Percentiles rank a stretch among this genome's conserved stretches.
Evolutionary conservation across 2,888 invertebrate genomes (phyloP).

Genomic region (Hydropsyche betteni): DNA sequence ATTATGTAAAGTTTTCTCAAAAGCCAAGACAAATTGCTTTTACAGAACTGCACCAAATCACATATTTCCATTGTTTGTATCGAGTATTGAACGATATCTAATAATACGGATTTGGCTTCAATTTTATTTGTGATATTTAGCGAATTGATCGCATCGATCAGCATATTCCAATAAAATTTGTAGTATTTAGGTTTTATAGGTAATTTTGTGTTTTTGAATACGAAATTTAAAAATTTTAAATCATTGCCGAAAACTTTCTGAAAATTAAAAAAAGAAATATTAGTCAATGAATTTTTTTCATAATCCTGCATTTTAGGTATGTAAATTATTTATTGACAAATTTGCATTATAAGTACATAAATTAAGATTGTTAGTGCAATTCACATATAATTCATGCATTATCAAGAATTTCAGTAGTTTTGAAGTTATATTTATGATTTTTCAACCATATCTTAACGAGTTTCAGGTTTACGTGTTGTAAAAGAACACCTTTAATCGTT

Average conservation of each 20-base stretch:
- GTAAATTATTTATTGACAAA: no score
- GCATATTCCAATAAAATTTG: slow-evolving; percentile 46
- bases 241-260: slow-evolving; percentile 38
- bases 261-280: slow-evolving; percentile 28
- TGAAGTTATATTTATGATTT: no score
- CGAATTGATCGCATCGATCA: slow-evolving; percentile 41
- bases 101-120: background rate
- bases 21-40: slow-evolving; percentile 45
- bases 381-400: no score
- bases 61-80: slow-evolving; percentile 35
- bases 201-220: slow-evolving; percentile 34
- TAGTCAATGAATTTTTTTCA: no score
- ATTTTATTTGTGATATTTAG: slow-evolving; percentile 13
- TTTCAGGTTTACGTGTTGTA: no score
- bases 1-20: slow-evolving; percentile 40
- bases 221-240: slow-evolving; percentile 34
- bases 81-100: slow-evolving; percentile 20
- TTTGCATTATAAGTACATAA: no score
- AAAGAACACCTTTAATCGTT: no score
- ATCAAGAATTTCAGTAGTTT: no score
- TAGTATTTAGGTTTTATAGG: slow-evolving; percentile 32
- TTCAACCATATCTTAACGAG: no score
- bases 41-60: slow-evolving; percentile 34
- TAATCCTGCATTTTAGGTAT: no score
- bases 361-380: no score